These are phyloP conservation scores for Chrysocyon brachyurus DNA, from an alignment of 2,797 vertebrate species.

Conservation along the genomic window DNA sequence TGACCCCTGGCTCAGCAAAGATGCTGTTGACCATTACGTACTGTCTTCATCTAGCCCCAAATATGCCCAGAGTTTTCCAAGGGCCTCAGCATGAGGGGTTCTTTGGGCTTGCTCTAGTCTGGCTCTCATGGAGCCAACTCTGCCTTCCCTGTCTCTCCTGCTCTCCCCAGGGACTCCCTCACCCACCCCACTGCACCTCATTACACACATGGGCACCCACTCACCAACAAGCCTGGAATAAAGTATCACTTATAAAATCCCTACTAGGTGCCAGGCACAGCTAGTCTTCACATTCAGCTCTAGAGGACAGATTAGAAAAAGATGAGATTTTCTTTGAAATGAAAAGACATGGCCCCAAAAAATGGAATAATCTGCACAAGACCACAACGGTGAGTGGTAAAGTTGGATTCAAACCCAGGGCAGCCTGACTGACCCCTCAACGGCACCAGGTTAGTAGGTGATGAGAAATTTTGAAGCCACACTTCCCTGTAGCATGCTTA, in stretches of 20 bases:
- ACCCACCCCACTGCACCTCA: rapidly evolving
- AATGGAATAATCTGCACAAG: neutral
- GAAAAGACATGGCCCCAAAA: neutral
- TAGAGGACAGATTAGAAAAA: neutral
- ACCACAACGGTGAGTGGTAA: neutral
- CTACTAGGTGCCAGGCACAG: neutral
- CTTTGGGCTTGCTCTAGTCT: neutral
- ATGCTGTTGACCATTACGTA: neutral
- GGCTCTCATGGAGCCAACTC: neutral
- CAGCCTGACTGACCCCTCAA: neutral
- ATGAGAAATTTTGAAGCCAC: neutral
- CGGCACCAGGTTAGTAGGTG: neutral
- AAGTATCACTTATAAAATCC: neutral
- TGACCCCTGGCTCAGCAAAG: neutral
- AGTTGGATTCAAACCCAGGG: neutral
- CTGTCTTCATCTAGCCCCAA: neutral
- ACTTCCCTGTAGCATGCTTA: neutral
- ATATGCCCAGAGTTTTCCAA: neutral
- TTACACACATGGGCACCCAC: no score
- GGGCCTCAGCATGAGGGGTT: neutral
- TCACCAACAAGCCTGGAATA: neutral
- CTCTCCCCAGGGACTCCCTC: neutral
- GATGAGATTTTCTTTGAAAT: neutral
- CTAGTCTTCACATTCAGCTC: neutral
- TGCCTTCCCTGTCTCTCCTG: neutral